Evolutionary conservation across 2,888 invertebrate species (phyloP).

Genomic region (Pterobdella sp.): DNA sequence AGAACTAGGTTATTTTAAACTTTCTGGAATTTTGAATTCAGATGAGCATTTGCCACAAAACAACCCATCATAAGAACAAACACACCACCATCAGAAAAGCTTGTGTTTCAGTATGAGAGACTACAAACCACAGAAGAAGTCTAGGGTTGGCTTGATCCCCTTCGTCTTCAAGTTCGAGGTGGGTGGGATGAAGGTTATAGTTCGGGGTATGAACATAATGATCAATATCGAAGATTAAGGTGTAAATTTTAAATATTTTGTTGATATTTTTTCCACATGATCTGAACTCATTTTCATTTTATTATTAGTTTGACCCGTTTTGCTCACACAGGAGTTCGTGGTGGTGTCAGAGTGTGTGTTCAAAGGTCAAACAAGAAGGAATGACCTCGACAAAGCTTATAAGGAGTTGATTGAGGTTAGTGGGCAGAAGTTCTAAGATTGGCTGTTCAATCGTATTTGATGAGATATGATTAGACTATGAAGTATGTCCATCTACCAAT

Average conservation of each 20-base stretch:
- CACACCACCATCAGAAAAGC: constrained; percentile 40
- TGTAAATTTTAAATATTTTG: no score
- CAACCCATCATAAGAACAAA: background rate
- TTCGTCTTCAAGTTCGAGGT: constrained; percentile 82
- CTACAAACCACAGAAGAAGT: constrained; percentile 63
- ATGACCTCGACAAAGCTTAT: constrained; percentile 50
- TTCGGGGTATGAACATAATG: no score
- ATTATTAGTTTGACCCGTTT: background rate
- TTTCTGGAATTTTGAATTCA: background rate
- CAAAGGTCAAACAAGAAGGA: constrained; percentile 67
- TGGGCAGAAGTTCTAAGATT: background rate
- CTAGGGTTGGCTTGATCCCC: constrained; percentile 79
- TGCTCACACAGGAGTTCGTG: constrained; percentile 63
- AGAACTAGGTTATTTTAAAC: background rate
- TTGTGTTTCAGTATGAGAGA: constrained; percentile 74
- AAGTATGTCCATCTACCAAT: background rate
- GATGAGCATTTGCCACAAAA: background rate
- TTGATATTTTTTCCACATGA: background rate
- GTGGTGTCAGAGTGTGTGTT: constrained; percentile 78
- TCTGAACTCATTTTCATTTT: background rate
- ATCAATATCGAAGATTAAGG: no score
- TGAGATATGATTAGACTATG: background rate
- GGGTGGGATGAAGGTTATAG: no score
- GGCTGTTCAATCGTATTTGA: background rate
- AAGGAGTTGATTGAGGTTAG: constrained; percentile 58